phyloP scores from a whole-genome alignment of 2,797 vertebrate species.

The Cossypha polioptera region DNA sequence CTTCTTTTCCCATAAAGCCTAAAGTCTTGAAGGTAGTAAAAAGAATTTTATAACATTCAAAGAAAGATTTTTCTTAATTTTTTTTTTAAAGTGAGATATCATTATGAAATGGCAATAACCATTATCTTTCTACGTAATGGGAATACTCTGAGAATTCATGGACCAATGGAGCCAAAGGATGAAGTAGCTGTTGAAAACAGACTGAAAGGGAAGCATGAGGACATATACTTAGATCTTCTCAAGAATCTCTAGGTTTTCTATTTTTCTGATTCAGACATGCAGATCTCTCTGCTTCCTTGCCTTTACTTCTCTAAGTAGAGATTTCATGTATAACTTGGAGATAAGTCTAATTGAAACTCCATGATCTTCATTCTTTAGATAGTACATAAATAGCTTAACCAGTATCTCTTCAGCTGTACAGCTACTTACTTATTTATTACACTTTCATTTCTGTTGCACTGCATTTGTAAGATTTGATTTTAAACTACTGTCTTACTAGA shows the following conservation, averaged over 20 bases:
- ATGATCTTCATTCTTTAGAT: constrained; percentile 21
- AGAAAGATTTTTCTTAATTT: not conserved
- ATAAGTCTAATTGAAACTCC: constrained; percentile 35
- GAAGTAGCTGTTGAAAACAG: not conserved
- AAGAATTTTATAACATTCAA: not conserved
- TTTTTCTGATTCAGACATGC: not conserved
- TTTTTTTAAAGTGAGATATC: not conserved
- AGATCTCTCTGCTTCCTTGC: not conserved
- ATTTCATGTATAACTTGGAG: not conserved
- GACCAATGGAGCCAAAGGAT: not conserved
- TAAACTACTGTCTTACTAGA: constrained; percentile 52
- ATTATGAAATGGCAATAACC: not conserved
- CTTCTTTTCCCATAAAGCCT: not conserved
- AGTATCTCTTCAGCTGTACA: constrained; percentile 4
- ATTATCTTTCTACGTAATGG: accelerated
- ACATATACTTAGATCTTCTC: not conserved
- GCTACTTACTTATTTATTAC: constrained; percentile 52
- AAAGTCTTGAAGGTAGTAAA: not conserved
- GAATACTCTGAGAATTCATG: not conserved
- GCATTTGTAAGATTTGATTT: constrained; percentile 47
- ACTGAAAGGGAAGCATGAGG: not conserved
- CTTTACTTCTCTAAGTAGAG: not conserved
- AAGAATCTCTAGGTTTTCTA: not conserved
- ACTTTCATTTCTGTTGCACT: constrained; percentile 23
- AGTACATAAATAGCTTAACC: constrained; percentile 36